Conservation (phyloP, 2,888 invertebrate genomes). For the Andrena bucephala region DNA sequence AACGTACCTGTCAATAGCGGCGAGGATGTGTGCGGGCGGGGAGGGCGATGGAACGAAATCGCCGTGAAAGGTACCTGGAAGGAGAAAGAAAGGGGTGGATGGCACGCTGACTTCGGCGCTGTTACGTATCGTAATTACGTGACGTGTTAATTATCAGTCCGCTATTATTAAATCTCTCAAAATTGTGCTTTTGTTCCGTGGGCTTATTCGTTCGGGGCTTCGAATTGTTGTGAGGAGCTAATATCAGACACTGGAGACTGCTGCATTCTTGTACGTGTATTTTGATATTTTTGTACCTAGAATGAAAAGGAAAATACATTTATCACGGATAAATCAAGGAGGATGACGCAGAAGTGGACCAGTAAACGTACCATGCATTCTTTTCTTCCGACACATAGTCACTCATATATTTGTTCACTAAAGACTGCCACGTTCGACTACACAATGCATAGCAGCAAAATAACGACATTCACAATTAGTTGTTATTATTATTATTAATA, state of each 20-base stretch:
- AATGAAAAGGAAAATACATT: too few species aligned
- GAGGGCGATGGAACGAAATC: conserved; percentile 16
- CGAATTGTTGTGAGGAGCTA: conserved; percentile 11
- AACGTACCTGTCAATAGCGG: conserved; percentile 51
- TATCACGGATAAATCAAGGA: too few species aligned
- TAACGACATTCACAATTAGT: too few species aligned
- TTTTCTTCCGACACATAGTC: too few species aligned
- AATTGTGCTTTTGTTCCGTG: conserved; percentile 12
- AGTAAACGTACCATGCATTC: too few species aligned
- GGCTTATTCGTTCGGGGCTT: conserved; percentile 1
- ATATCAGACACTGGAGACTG: neutral
- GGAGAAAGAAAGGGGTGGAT: conserved; percentile 19
- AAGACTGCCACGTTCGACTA: too few species aligned
- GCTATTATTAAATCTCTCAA: conserved; percentile 38
- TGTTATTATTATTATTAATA: too few species aligned
- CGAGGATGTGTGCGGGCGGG: neutral
- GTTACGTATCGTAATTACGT: conserved; percentile 32
- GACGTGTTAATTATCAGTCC: conserved; percentile 61
- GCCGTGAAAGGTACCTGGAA: conserved; percentile 14
- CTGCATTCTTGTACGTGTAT: neutral
- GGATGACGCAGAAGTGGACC: too few species aligned
- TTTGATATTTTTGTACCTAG: too few species aligned
- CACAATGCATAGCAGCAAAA: too few species aligned
- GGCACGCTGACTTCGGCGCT: neutral
- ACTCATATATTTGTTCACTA: too few species aligned